Percentiles rank a stretch among this genome's conserved stretches.
These are phyloP conservation scores for Chlorocebus sabaeus DNA, from an alignment of 2,113 vertebrate genomes.

Conservation along the genomic window DNA sequence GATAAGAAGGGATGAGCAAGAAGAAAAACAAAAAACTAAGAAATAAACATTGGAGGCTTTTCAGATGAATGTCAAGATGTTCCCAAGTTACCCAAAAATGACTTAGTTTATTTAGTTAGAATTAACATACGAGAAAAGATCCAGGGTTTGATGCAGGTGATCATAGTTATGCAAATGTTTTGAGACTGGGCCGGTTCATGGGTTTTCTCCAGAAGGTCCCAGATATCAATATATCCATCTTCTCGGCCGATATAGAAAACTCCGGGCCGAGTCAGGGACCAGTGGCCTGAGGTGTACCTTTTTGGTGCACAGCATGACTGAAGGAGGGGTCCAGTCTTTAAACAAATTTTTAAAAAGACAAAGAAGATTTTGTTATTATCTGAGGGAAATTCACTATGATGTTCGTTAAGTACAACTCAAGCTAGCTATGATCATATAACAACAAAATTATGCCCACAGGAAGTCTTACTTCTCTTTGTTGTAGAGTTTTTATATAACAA, in stretches of 20 bases:
- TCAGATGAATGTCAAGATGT: neutral
- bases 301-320: slow-evolving; percentile 82
- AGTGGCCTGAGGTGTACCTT: slow-evolving; percentile 87
- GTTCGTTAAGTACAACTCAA: neutral
- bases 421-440: neutral
- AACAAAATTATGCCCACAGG: neutral
- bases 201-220: slow-evolving; percentile 93
- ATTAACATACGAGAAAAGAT: slow-evolving; percentile 84
- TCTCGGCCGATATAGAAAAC: slow-evolving; percentile 93
- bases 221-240: slow-evolving; percentile 92
- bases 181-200: slow-evolving; percentile 85
- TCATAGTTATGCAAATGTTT: slow-evolving; percentile 82
- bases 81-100: neutral
- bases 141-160: slow-evolving; percentile 90
- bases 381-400: neutral
- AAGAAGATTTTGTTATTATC: neutral
- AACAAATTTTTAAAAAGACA: slow-evolving; percentile 1
- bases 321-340: slow-evolving; percentile 87
- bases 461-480: neutral
- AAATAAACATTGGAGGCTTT: neutral
- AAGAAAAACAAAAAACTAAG: neutral
- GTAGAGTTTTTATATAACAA: neutral
- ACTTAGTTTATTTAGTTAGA: neutral
- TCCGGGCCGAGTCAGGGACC: slow-evolving; percentile 91
- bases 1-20: neutral